phyloP scores from a whole-genome alignment of 2,113 vertebrate species.

The Lophochroa leadbeateri region DNA sequence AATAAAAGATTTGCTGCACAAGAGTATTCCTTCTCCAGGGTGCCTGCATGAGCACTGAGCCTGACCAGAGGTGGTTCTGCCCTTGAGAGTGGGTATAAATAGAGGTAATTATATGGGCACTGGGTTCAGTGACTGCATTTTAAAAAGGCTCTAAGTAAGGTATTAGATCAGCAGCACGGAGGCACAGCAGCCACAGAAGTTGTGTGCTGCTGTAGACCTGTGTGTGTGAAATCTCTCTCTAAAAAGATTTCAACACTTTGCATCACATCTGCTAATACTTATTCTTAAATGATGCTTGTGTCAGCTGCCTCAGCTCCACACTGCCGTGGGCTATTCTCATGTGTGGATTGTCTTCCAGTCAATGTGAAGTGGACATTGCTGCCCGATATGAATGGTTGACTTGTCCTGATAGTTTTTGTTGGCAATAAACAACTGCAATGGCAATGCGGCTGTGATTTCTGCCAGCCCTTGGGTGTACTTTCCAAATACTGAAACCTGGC shows the following conservation, averaged over 20 bases:
- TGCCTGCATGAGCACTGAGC: not conserved
- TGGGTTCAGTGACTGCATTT: not conserved
- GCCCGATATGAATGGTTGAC: not conserved
- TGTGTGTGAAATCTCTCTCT: not conserved
- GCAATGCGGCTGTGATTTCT: not conserved
- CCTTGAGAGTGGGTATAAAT: not conserved
- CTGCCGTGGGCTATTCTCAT: not conserved
- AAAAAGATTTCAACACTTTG: not conserved
- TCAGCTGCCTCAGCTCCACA: not conserved
- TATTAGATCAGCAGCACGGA: not conserved
- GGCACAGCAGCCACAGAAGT: not conserved
- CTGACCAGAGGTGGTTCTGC: not conserved
- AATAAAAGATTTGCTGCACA: not conserved
- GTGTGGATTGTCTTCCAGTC: not conserved
- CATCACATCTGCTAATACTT: conserved; percentile 16
- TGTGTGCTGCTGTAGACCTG: not conserved
- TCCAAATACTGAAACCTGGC: not conserved
- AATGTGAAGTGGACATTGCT: not conserved
- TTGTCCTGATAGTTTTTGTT: not conserved
- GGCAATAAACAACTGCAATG: not conserved
- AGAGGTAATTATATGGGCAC: not conserved
- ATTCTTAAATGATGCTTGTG: not conserved
- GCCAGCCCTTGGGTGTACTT: not conserved
- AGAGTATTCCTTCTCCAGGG: not conserved
- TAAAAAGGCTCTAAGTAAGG: not conserved